Percentiles rank a stretch among this genome's conserved stretches.
Evolutionary conservation across 92 coral and sea anemone genomes (phyloP).

Genomic region (Micromussa lordhowensis): DNA sequence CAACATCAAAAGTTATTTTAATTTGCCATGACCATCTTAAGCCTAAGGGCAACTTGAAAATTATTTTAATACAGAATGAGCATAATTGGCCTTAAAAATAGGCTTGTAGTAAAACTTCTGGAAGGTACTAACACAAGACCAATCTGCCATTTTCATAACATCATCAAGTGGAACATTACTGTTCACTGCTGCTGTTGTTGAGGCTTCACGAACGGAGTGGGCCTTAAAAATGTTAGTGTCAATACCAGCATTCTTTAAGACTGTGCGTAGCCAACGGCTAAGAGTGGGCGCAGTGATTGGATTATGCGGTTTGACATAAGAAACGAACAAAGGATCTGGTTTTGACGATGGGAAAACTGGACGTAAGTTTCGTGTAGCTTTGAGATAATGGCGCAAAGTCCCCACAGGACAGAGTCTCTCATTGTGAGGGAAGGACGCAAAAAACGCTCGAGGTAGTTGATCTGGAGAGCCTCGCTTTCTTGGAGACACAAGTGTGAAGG

Average conservation of each 20-base stretch:
- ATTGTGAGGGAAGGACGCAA: constrained; percentile 24
- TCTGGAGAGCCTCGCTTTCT: constrained; percentile 62
- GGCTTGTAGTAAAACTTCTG: constrained; percentile 28
- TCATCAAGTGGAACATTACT: no score
- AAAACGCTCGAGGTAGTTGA: constrained; percentile 18
- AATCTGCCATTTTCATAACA: not conserved
- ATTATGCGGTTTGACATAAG: no score
- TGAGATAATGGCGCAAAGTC: not conserved
- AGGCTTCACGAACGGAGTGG: no score
- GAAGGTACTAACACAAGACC: not conserved
- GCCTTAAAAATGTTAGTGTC: no score
- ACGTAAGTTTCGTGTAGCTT: constrained; percentile 5
- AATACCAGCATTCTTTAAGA: no score
- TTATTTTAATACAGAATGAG: not conserved
- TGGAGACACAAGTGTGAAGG: constrained; percentile 46
- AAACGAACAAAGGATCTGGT: constrained; percentile 24
- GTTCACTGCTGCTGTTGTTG: no score
- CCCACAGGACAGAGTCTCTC: constrained; percentile 25
- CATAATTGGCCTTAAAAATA: no score
- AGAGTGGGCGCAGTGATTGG: no score
- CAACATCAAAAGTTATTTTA: not conserved
- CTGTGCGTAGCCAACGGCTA: no score
- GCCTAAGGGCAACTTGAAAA: constrained; percentile 5
- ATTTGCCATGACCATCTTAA: not conserved
- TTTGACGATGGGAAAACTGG: constrained; percentile 27